Percentiles rank a stretch among this genome's conserved stretches.
phyloP scores from a whole-genome alignment of 2,888 invertebrate genomes.

The Eupelmus urozonus region DNA sequence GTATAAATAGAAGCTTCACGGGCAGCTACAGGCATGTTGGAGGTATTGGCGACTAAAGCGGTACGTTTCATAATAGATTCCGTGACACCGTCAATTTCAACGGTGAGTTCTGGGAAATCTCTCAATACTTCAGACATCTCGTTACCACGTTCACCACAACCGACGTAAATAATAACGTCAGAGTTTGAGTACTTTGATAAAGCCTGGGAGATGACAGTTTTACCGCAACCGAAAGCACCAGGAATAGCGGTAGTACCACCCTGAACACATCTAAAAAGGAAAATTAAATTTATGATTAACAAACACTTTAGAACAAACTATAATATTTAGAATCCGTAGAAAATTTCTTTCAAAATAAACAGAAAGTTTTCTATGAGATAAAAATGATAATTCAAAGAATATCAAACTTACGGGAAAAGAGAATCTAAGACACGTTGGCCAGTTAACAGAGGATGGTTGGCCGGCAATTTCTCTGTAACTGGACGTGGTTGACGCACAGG shows the following conservation, averaged over 20 bases:
- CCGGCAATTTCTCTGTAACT: slow-evolving; percentile 97
- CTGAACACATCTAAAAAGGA: slow-evolving; percentile 92
- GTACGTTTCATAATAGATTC: slow-evolving; percentile 99
- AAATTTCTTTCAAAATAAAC: no score
- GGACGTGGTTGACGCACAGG: slow-evolving; percentile 99
- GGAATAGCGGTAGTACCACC: slow-evolving; percentile 99
- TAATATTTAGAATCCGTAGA: no score
- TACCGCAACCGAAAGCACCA: slow-evolving; percentile 99
- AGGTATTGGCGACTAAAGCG: slow-evolving; percentile 98
- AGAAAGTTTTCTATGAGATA: no score
- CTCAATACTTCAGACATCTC: slow-evolving; percentile 99
- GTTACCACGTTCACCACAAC: slow-evolving; percentile 99
- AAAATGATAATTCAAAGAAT: slow-evolving; percentile 43
- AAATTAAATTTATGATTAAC: slow-evolving; percentile 6
- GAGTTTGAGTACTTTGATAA: slow-evolving; percentile 99
- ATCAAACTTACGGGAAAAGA: slow-evolving; percentile 90
- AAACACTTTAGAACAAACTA: background rate
- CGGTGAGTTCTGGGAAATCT: slow-evolving; percentile 98
- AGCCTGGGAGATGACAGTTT: slow-evolving; percentile 99
- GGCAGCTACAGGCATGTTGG: slow-evolving; percentile 99
- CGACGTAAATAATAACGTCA: slow-evolving; percentile 99
- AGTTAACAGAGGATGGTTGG: slow-evolving; percentile 98
- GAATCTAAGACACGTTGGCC: slow-evolving; percentile 99
- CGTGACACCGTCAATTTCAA: slow-evolving; percentile 96
- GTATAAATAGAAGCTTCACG: slow-evolving; percentile 99